Base-by-base conservation (phyloP, 2,113 vertebrate species). In the Corapipo altera region DNA sequence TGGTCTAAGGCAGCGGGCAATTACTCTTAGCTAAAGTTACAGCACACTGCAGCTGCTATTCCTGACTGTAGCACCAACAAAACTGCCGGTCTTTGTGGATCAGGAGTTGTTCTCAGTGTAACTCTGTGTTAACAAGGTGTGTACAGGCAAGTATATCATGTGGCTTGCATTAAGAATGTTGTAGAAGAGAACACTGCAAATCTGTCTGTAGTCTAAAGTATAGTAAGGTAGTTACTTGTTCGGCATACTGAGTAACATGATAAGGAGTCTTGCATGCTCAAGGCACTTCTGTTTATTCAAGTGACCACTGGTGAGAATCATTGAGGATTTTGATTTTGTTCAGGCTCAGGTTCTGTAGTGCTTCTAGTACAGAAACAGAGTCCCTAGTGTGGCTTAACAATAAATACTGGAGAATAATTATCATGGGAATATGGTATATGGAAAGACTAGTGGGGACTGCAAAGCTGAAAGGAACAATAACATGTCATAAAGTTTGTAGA, bases 1-100 rank as follows among this genome's bases (percentile, higher is more conserved):
- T 95, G 81, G 78, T 96, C 82, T 95, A 66, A 88, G 86, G 74
- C 87, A 93, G 78, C 11, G 39, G 32, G 80, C 32, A 35, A 90
- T 92, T 97, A 90, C 92, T 97, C 78, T 94, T 94, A 77, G 80
- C 62, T 79, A 17, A 28, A 44, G 62, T 88, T 93, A 54, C 18
- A 75, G 19, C 15, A 20, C 57, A 5, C 72, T 79, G 91, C 84
- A 96, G 90, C 88, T 95, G 78, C 30, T 41, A 5, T 75, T 86
- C 65, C 90, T 92, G 80, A 91, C 91, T 33, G 1, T 0, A 9
- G 49, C 70, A 71, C 57, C 78, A 85, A 18, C 16, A 70, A 93
- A 95, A 30, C 35, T 17, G 3, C 73, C 85, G 51, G 76, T 26
- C 72, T 62, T 62, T 37, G 57, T 64, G 69, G 82, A 62, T 80